Evolutionary conservation across 2,888 invertebrate species (phyloP), one percentile per base, ranked within the genome.

Genomic region (Chymomyza procnemis): DNA sequence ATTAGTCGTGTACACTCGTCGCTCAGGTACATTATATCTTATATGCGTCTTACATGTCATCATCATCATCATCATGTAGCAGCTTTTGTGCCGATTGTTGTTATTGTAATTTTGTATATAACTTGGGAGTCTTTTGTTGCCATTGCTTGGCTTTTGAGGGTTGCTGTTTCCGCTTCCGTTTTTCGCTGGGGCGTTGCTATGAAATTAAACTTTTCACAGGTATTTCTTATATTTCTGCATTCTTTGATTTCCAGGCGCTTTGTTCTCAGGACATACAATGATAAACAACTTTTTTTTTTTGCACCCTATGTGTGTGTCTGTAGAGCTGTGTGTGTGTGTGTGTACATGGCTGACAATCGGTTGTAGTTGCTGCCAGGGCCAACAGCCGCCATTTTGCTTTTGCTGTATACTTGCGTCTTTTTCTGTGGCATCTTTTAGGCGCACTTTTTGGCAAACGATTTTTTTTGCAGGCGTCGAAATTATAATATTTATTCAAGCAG

Each of bases 181-280:
- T n/a, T 65, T 62, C 78, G 73, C 73, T 75, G 59, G 90, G 90
- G 90, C 88, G 90, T 90, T 90, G 90, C 90, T 85, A 90, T 87
- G 90, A 89, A 89, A 85, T 89, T 80, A 87, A 84, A 84, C 81
- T 85, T 87, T 86, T 79, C 77, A 76, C 84, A 88, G 87, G 88
- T 87, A 88, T 78, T 87, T 76, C 77, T 73, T 69, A 64, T 79
- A 69, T 87, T 76, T 78, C 78, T 69, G 71, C 69, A 64, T 79
- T 69, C 83, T 82, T 87, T 87, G 87, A 85, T 83, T 83, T 86
- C 62, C 73, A 70, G 61, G 26, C 55, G 64, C 81, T 85, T 81
- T 81, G 81, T 81, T 86, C 84, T 76, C 66, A 52, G 54, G n/a
- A n/a, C 18, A 52, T 69, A 47, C 65, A 69, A 19, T 47, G 50